phyloP scores from a whole-genome alignment of 2,113 vertebrate genomes.

The Dromas ardeola region DNA sequence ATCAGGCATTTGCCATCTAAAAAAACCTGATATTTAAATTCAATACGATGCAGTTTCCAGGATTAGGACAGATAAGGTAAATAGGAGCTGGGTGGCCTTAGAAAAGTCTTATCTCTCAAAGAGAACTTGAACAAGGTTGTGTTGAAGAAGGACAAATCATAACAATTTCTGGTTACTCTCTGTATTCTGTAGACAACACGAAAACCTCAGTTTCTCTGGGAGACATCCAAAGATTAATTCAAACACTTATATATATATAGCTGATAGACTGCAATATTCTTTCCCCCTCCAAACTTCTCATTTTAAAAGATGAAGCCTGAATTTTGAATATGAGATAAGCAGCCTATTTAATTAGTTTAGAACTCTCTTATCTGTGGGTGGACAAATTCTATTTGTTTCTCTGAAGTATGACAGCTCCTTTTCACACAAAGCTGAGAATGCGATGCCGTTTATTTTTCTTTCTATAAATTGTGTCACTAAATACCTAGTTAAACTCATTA shows the following conservation, averaged over 20 bases:
- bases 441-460: background rate
- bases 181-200: background rate
- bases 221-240: background rate
- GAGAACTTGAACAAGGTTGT: background rate
- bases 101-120: background rate
- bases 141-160: background rate
- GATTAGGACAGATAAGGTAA: background rate
- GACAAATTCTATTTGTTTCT: conserved; percentile 27
- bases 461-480: background rate
- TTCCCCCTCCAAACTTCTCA: background rate
- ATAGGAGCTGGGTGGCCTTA: background rate
- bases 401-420: background rate
- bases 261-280: background rate
- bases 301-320: conserved; percentile 32
- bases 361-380: background rate
- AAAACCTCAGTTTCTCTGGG: background rate
- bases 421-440: background rate
- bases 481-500: background rate
- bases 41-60: background rate
- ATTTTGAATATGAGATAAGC: conserved; percentile 17
- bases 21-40: background rate
- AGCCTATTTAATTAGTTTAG: conserved; percentile 11
- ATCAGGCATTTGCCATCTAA: background rate
- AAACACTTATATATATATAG: background rate
- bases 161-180: background rate